These are phyloP conservation scores for Percopsis transmontana DNA, from an alignment of 2,113 vertebrate genomes.

Conservation along the genomic window DNA sequence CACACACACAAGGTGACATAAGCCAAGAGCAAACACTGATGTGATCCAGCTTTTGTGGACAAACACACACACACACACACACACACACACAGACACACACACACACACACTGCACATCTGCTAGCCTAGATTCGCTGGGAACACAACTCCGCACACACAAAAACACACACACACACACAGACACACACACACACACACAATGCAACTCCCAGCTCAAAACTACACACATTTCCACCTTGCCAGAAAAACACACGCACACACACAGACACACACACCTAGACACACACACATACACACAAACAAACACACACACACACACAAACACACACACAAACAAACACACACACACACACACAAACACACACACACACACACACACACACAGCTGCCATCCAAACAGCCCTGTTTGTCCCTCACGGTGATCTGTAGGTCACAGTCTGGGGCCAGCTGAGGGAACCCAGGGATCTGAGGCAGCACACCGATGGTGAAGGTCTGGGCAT, in stretches of 20 bases:
- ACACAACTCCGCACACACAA: too few species aligned
- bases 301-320: not conserved
- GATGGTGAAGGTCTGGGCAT: slow-evolving; percentile 85
- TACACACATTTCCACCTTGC: not conserved
- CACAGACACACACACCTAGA: not conserved
- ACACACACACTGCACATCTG: not conserved
- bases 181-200: not conserved
- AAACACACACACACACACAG: too few species aligned
- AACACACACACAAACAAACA: not conserved
- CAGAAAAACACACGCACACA: too few species aligned
- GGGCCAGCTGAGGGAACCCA: slow-evolving; percentile 79
- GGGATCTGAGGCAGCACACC: slow-evolving; percentile 85
- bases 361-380: not conserved
- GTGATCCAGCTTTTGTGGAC: not conserved
- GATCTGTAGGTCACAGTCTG: slow-evolving; percentile 86
- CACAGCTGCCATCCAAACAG: too few species aligned
- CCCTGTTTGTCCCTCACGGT: slow-evolving; percentile 78
- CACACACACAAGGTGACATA: slow-evolving; percentile 6
- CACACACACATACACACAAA: not conserved
- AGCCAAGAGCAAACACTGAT: not conserved
- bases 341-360: not conserved
- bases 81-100: slow-evolving; percentile 3
- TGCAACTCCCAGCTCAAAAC: too few species aligned
- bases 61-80: not conserved
- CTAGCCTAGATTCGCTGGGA: too few species aligned